Evolutionary conservation across 2,797 vertebrate species (phyloP), one percentile per base, ranked within the genome.

Genomic region (Psittacula derbiana): DNA sequence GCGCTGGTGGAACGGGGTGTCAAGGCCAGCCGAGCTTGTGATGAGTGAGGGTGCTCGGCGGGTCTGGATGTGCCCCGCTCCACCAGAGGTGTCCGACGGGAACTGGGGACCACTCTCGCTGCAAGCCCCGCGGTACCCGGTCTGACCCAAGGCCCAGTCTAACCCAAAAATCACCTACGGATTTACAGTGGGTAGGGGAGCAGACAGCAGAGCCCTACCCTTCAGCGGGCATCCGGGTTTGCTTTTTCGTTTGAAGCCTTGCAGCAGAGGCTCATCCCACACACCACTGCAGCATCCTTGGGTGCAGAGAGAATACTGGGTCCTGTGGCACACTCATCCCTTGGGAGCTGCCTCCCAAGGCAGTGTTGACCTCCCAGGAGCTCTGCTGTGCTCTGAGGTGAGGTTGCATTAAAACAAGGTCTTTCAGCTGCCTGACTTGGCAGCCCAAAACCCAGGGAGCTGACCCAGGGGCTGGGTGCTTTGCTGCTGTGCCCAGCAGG

Each of bases 1-100:
- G 94, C 61, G 81, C 82, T 25, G 67, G 19, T 41, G n/a, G 40
- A 38, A 43, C 50, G 70, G 53, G 62, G 61, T 31, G 91, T 14
- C 60, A 61, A 24, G 78, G 69, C 38, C 93, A 28, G 90, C 55
- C 84, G 64, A 79, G 84, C 47, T 58, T 74, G 60, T 41, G 44
- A 70, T 13, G 62, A 61, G 70, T 44, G 50, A 55, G 46, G 80
- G 57, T 62, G 23, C 62, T 3, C 67, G 47, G 49, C 55, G 40
- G 75, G 10, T 52, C 58, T 9, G 33, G 43, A 20, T 9, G 5
- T 1, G 62, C 23, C 74, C 57, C 46, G 43, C 60, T 50, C 11
- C 31, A 30, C 33, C 12, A 10, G 36, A 3, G 38, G 2, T 1
- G 25, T 4, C 27, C 50, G 20, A 24, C 10, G 17, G 52, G 6